Base-by-base conservation (phyloP, 2,888 invertebrate genomes). In the Agrotis ipsilon region DNA sequence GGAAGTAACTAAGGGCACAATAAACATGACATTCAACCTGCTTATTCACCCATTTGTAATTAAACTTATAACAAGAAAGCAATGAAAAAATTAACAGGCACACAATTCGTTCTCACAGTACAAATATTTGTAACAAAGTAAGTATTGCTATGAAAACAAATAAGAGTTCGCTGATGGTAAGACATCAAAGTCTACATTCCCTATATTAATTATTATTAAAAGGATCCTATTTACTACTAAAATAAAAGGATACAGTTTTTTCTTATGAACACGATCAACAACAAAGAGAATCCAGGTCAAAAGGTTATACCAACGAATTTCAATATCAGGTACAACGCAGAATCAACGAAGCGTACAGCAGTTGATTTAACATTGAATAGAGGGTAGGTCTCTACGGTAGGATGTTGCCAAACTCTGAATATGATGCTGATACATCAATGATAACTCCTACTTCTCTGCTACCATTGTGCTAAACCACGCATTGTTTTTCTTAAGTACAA, bases 331-430 rank as follows among this genome's bases (percentile, higher is more conserved):
- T 72, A 60, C 19, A 46, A 16, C 24, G 39, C 13, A 43, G 58
- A 67, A 58, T 19, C 68, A 85, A n/a, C 80, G 81, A 67, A 88
- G 83, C 81, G 80, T 84, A 59, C 24, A 72, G 71, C 76, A 83
- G 75, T 83, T 88, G 82, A 71, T 84, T 84, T 89, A 90, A 88
- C 89, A 90, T 89, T 90, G 86, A 88, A 90, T 90, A 73, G 89
- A 69, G 84, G 82, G 78, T 82, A 79, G 82, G 78, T 82, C 76
- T 61, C 39, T 58, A 60, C 62, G 13, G 57, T 39, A 88, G 89
- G 89, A 90, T 81, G 80, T 90, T 90, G 88, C 89, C 78, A 78
- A 81, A 88, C 76, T 73, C 62, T 68, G 82, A 87, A 86, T 85
- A 89, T 88, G 86, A 88, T 79, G 80, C 74, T 75, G 89, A 86